Conservation (phyloP, 2,888 invertebrate species). For the Ariolimax columbianus region DNA sequence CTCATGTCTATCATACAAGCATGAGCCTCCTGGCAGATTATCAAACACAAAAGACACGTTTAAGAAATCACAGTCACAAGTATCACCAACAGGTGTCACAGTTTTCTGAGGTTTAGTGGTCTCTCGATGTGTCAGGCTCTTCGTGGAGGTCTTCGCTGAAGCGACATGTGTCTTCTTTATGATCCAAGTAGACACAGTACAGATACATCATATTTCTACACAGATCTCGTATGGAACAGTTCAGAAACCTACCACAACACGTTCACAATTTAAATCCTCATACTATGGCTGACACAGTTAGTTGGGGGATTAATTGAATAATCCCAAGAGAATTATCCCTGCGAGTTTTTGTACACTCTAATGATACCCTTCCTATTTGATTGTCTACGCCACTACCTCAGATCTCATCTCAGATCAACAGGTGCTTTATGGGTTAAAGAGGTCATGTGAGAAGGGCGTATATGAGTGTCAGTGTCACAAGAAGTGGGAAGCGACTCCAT, state of each 20-base stretch:
- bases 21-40: background rate
- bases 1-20: background rate
- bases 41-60: background rate
- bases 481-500: background rate
- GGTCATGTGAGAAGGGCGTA: constrained; percentile 8
- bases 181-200: no score
- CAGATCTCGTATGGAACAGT: background rate
- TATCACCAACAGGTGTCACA: background rate
- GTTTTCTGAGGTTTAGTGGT: constrained; percentile 4
- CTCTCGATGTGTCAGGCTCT: background rate
- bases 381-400: background rate
- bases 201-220: background rate
- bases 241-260: background rate
- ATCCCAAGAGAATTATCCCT: background rate
- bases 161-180: no score
- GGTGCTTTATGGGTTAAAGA: background rate
- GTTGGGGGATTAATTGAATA: background rate
- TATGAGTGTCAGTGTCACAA: constrained; percentile 20
- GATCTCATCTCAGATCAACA: background rate
- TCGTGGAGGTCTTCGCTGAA: no score
- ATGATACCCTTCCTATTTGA: background rate
- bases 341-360: background rate
- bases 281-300: background rate
- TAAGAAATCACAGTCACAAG: constrained; percentile 24
- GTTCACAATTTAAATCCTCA: background rate